A percentile compares a stretch with the other conserved stretches of the same genome.
Evolutionary conservation across 2,797 vertebrate genomes (phyloP).

Genomic region (Oreochromis grahami): DNA sequence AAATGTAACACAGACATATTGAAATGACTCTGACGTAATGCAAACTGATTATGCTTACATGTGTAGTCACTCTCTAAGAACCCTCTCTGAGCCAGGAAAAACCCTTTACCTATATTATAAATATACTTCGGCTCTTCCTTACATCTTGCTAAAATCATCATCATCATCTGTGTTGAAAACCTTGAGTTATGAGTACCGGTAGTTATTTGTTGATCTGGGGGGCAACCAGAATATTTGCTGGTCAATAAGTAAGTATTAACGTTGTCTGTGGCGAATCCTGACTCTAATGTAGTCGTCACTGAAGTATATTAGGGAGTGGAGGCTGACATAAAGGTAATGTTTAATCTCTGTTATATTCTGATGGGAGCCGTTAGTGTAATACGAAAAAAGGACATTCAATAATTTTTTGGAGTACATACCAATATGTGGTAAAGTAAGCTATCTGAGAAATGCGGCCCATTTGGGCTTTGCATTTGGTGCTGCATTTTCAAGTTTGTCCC

Average conservation of each 20-base stretch:
- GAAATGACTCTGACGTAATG: neutral
- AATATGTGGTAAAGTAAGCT: neutral
- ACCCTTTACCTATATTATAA: neutral
- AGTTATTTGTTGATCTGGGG: neutral
- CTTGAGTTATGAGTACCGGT: rapidly evolving
- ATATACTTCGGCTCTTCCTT: neutral
- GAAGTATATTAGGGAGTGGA: neutral
- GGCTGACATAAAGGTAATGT: neutral
- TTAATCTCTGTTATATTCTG: neutral
- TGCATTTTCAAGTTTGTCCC: neutral
- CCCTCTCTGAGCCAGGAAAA: neutral
- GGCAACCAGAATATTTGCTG: neutral
- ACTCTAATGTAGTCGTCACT: rapidly evolving
- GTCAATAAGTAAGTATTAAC: neutral
- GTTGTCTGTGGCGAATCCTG: neutral
- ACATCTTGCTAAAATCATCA: neutral
- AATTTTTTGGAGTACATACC: rapidly evolving
- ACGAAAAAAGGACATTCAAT: rapidly evolving
- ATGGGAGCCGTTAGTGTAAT: neutral
- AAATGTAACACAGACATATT: neutral
- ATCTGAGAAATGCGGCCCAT: neutral
- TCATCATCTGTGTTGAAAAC: neutral
- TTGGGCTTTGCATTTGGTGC: neutral
- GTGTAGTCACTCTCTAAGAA: neutral
- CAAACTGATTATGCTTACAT: neutral